Conservation (phyloP, 1,140 invertebrate species). For the Heliconius melpomene region DNA sequence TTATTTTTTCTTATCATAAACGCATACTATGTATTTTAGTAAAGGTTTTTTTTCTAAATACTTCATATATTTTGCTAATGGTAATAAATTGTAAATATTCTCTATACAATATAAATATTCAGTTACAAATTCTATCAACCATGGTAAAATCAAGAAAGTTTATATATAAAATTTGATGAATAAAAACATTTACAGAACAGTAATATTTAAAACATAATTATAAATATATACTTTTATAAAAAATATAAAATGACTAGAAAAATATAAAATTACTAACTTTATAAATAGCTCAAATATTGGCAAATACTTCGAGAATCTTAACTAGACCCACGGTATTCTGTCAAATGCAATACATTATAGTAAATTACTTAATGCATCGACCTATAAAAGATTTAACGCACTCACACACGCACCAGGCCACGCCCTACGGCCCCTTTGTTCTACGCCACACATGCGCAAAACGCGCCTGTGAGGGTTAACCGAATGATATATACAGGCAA, state of each 20-base stretch:
- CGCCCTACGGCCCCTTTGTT: slow-evolving; percentile 63
- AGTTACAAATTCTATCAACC: too few relatives aligned
- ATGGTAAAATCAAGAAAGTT: too few relatives aligned
- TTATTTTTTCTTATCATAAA: too few relatives aligned
- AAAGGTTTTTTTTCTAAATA: too few relatives aligned
- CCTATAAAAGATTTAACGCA: slow-evolving; percentile 78
- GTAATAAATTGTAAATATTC: too few relatives aligned
- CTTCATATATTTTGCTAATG: neutral
- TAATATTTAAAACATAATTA: neutral
- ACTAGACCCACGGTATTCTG: slow-evolving; percentile 29
- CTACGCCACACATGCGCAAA: slow-evolving; percentile 65
- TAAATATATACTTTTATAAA: neutral
- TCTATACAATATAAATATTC: too few relatives aligned
- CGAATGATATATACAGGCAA: slow-evolving; percentile 60
- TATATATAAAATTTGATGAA: neutral
- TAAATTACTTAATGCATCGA: slow-evolving; percentile 79
- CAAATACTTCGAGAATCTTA: neutral
- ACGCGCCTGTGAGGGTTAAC: slow-evolving; percentile 51
- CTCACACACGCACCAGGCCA: slow-evolving; percentile 55
- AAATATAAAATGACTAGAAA: neutral
- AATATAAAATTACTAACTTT: too few relatives aligned
- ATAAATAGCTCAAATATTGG: neutral
- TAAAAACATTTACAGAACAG: neutral
- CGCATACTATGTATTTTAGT: too few relatives aligned
- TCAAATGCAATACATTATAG: slow-evolving; percentile 75